Base-by-base conservation (phyloP, 2,888 invertebrate species). In the Temnothorax unifasciatus region DNA sequence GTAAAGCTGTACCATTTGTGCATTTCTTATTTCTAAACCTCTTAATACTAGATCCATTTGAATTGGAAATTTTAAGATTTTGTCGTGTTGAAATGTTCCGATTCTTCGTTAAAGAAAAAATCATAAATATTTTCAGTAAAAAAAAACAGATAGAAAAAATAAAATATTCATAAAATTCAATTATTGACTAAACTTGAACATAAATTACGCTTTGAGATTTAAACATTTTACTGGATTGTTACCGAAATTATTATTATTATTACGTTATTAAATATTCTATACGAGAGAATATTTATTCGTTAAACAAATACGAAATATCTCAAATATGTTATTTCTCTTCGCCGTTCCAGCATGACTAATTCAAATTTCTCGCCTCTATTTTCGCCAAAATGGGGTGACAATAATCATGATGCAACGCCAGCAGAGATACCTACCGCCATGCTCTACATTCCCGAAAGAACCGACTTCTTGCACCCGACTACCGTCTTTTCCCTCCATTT, bases 371-470 rank as follows among this genome's bases (percentile, higher is more conserved):
- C 59, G 57, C 9, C 47, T 79, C 25, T 59, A 59, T 59, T 71
- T 59, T 71, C 71, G 21, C 21, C 57, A 34, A 79, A 59, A 71
- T 44, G 21, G 59, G 59, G 21, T 34, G 59, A 71, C 47, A 59
- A 71, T 79, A 79, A 79, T 79, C 59, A 71, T 73, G 47, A 79
- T 79, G 73, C 79, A 71, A 59, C 71, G 59, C 18, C 71, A 38
- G 38, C 11, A 38, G 73, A 71, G 34, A 69, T 34, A 34, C 15
- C 66, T 34, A 34, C 18, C 68, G 52, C 29, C 21, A 21, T 68
- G 79, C 47, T 79, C 73, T 71, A 79, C 59, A 73, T 79, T 71
- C 25, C 38, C 18, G 41, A 71, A 61, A 71, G 47, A 29, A 29
- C 47, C 38, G 73, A 79, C 73, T 79, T 79, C 47, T 38, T 59